These are phyloP conservation scores for Chauna torquata DNA, from an alignment of 2,113 vertebrate species.

Conservation along the genomic window DNA sequence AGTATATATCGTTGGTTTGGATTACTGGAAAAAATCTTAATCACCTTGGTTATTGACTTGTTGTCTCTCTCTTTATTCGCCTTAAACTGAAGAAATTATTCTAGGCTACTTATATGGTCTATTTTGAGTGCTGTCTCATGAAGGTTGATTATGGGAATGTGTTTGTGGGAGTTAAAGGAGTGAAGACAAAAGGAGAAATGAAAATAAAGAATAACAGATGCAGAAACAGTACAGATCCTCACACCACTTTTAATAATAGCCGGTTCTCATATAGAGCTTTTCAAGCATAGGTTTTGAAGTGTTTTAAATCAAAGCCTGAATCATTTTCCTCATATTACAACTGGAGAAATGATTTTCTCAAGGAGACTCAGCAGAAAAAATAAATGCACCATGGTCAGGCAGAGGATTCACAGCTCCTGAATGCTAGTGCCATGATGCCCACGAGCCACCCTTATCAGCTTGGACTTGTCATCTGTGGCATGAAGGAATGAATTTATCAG, in stretches of 20 bases:
- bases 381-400: not conserved
- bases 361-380: not conserved
- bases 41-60: not conserved
- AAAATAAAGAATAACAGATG: not conserved
- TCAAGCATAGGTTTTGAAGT: not conserved
- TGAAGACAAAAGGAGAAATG: not conserved
- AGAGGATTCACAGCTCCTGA: not conserved
- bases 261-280: not conserved
- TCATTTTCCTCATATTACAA: not conserved
- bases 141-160: not conserved
- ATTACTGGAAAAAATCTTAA: not conserved
- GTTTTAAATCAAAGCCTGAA: conserved; percentile 16
- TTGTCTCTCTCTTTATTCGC: not conserved
- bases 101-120: not conserved
- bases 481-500: not conserved
- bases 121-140: not conserved
- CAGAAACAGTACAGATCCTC: not conserved
- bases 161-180: not conserved
- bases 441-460: rapidly evolving
- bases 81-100: not conserved
- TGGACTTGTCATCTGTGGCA: not conserved
- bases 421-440: not conserved
- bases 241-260: not conserved
- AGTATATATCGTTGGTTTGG: not conserved
- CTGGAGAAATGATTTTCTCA: not conserved